These are phyloP conservation scores for Probaryconus sp. DNA, from an alignment of 1,140 invertebrate species.

Conservation along the genomic window DNA sequence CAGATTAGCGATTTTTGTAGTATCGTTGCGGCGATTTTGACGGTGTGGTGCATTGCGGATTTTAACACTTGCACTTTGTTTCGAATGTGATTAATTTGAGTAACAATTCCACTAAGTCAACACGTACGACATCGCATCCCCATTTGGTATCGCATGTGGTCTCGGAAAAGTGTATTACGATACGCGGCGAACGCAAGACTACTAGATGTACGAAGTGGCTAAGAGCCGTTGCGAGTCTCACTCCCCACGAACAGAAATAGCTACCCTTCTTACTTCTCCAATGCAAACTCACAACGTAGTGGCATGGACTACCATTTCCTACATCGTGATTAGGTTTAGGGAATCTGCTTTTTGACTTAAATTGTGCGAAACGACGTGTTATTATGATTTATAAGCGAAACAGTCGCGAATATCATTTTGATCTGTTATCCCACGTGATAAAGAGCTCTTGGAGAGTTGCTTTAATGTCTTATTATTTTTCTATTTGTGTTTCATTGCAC, in stretches of 20 bases:
- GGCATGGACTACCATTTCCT: constrained; percentile 50
- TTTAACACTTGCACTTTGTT: constrained; percentile 25
- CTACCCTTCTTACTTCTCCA: constrained; percentile 77
- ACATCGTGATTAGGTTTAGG: constrained; percentile 58
- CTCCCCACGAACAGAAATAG: constrained; percentile 78
- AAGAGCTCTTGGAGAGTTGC: no score
- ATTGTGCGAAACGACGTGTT: constrained; percentile 31
- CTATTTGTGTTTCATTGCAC: no score
- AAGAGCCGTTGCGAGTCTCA: constrained; percentile 73
- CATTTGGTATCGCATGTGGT: constrained; percentile 59
- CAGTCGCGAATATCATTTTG: no score
- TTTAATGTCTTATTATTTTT: no score
- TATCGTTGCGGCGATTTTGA: constrained; percentile 1
- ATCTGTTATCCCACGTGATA: no score
- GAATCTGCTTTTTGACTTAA: constrained; percentile 51
- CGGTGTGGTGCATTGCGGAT: constrained; percentile 20
- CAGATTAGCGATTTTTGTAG: no score
- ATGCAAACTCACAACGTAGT: constrained; percentile 70
- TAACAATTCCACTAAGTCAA: constrained; percentile 34
- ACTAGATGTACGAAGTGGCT: constrained; percentile 74
- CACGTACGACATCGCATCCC: constrained; percentile 39
- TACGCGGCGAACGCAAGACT: constrained; percentile 77
- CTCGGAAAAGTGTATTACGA: constrained; percentile 72
- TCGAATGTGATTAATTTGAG: constrained; percentile 45
- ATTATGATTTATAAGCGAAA: constrained; percentile 25